These are phyloP conservation scores for Silurus asotus DNA, from an alignment of 2,113 vertebrate genomes.

Conservation along the genomic window DNA sequence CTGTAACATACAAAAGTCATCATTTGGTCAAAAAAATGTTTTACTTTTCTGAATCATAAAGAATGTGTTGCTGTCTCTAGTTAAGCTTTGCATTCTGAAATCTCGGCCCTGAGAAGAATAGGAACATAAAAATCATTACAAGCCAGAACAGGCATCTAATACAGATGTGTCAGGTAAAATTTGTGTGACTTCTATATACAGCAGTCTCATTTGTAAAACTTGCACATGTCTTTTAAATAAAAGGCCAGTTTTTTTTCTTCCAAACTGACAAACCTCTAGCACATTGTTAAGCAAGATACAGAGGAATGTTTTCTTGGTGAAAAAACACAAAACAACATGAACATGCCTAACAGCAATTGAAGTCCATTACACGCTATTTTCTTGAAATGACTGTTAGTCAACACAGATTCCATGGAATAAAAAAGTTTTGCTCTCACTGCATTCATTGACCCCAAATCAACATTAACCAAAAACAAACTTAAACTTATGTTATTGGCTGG, in stretches of 20 bases:
- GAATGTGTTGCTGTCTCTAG: conserved; percentile 1
- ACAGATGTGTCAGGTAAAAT: not conserved
- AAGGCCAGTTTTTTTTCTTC: not conserved
- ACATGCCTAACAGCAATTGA: not conserved
- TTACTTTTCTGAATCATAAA: not conserved
- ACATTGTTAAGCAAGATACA: not conserved
- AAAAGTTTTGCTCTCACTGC: not conserved
- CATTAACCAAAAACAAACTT: not conserved
- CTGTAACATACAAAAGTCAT: conserved; percentile 13
- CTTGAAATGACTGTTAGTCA: not conserved
- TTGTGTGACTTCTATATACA: not conserved
- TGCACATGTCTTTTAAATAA: conserved; percentile 1
- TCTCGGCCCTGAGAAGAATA: conserved; percentile 32
- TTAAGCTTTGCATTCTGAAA: conserved; percentile 1
- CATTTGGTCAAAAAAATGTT: not conserved
- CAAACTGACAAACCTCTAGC: not conserved
- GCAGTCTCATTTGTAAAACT: not conserved
- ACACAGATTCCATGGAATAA: not conserved
- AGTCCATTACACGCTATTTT: not conserved
- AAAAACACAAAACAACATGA: not conserved
- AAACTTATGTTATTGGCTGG: not conserved
- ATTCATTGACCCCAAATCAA: not conserved
- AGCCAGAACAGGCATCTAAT: not conserved
- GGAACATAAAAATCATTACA: not conserved
- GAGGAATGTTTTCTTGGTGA: not conserved